A percentile compares a stretch with the other conserved stretches of the same genome.
Conservation (phyloP, 2,113 vertebrate species). For the Myotis lucifugus region DNA sequence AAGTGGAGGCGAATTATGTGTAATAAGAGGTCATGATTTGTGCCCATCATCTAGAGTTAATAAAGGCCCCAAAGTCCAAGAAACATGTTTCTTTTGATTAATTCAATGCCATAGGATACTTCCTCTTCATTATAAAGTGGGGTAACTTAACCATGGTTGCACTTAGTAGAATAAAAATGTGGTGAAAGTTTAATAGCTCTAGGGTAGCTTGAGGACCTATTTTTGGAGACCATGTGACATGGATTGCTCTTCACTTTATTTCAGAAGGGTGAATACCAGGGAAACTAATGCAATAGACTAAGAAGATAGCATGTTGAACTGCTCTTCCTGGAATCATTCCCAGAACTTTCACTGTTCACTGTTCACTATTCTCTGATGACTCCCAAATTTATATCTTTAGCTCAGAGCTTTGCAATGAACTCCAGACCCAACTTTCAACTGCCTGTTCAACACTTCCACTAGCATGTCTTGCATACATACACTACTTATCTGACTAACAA, state of each 20-base stretch:
- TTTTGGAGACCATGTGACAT: conserved; percentile 61
- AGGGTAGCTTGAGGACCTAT: conserved; percentile 38
- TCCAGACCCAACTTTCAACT: conserved; percentile 46
- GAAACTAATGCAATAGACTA: conserved; percentile 53
- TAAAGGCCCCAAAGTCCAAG: background rate
- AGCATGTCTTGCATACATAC: background rate
- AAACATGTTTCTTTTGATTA: conserved; percentile 17
- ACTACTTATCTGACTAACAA: background rate
- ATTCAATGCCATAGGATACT: background rate
- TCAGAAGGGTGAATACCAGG: conserved; percentile 57
- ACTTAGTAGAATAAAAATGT: conserved; percentile 57
- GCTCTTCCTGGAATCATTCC: conserved; percentile 57
- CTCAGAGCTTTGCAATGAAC: conserved; percentile 42
- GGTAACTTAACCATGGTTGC: background rate
- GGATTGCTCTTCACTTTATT: conserved; percentile 62
- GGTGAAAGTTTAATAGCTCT: conserved; percentile 36
- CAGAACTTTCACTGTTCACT: conserved; percentile 58
- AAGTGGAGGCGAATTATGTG: background rate
- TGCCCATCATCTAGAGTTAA: background rate
- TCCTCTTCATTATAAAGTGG: background rate
- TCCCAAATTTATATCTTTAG: conserved; percentile 47
- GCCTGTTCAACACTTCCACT: background rate
- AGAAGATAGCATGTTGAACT: conserved; percentile 59
- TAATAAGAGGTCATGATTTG: background rate
- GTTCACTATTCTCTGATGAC: conserved; percentile 30